These are phyloP conservation scores for Eupristina koningsbergeri DNA, from an alignment of 1,140 invertebrate genomes.

Conservation along the genomic window DNA sequence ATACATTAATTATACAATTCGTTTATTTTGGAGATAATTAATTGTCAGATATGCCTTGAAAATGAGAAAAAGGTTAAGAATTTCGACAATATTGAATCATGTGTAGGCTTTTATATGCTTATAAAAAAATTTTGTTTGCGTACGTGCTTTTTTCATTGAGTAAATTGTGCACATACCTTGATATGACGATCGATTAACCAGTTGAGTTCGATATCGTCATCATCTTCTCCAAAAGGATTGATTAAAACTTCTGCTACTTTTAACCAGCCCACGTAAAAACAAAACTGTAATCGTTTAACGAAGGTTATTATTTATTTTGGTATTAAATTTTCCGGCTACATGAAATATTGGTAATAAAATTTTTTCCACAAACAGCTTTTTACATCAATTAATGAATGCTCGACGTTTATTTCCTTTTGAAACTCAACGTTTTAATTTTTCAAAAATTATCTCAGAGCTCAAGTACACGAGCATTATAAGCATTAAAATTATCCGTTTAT, in stretches of 20 bases:
- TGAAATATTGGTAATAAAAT: not conserved
- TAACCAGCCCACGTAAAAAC: slow-evolving; percentile 97
- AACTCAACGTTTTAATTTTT: too few species aligned
- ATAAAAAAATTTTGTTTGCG: not conserved
- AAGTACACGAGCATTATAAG: too few species aligned
- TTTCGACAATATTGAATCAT: not conserved
- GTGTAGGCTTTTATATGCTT: not conserved
- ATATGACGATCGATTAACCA: slow-evolving; percentile 92
- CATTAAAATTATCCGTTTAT: too few species aligned
- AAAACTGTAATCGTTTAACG: slow-evolving; percentile 80
- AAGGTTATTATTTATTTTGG: not conserved
- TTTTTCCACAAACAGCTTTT: not conserved
- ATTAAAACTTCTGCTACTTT: slow-evolving; percentile 94
- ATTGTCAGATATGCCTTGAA: not conserved
- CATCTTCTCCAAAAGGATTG: slow-evolving; percentile 95
- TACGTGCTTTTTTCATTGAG: not conserved
- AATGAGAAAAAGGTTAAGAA: not conserved
- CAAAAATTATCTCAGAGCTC: too few species aligned
- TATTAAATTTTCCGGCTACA: not conserved
- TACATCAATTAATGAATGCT: too few species aligned
- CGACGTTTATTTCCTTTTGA: too few species aligned
- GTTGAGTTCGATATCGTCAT: slow-evolving; percentile 94
- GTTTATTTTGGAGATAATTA: too few species aligned
- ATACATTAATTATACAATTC: not conserved
- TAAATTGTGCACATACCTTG: slow-evolving; percentile 76